phyloP scores from a whole-genome alignment of 2,113 vertebrate species.

The Uria lomvia region DNA sequence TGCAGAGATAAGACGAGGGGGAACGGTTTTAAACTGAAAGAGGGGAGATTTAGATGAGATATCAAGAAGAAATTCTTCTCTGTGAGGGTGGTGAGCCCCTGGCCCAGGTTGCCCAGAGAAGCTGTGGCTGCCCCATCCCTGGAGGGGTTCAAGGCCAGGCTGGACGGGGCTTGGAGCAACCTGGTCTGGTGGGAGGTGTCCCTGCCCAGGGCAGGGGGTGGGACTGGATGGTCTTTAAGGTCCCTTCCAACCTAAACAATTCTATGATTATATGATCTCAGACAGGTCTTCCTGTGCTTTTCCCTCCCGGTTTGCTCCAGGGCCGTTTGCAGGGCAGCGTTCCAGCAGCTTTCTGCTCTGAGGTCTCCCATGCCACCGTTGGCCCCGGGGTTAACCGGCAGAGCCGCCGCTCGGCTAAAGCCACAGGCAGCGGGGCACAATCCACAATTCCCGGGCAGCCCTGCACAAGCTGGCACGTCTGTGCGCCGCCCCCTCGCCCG shows the following conservation, averaged over 20 bases:
- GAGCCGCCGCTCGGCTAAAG: constrained; percentile 28
- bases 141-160: not conserved
- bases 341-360: not conserved
- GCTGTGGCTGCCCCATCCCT: not conserved
- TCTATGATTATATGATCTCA: not conserved
- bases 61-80: fast-evolving
- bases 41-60: not conserved
- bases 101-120: not conserved
- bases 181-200: not conserved
- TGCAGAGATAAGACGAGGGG: not conserved
- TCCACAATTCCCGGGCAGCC: constrained; percentile 66
- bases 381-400: not conserved
- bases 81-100: not conserved
- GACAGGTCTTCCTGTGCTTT: fast-evolving
- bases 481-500: constrained; percentile 43
- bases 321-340: not conserved
- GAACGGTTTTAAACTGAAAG: not conserved
- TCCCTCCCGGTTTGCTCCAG: not conserved
- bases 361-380: not conserved
- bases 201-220: not conserved
- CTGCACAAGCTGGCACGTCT: constrained; percentile 71
- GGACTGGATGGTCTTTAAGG: not conserved
- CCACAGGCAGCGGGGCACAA: constrained; percentile 25
- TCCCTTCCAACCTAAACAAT: not conserved
- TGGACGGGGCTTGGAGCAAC: not conserved